Percentiles rank a stretch among this genome's conserved stretches.
These are phyloP conservation scores for Paradoxurus hermaphroditus DNA, from an alignment of 2,113 vertebrate genomes.

Conservation along the genomic window DNA sequence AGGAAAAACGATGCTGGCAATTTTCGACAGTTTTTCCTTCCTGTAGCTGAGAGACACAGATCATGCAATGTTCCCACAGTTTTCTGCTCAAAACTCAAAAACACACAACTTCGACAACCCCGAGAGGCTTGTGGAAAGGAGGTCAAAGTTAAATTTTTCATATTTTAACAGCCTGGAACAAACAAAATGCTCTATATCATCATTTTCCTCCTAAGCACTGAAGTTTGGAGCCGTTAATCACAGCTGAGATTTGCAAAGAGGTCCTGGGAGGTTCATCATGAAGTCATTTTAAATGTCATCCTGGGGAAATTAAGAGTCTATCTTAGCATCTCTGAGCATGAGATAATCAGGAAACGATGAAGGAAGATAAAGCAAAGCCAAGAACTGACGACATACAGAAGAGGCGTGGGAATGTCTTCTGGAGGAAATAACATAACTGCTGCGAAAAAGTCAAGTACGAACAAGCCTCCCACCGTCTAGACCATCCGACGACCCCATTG, in stretches of 20 bases:
- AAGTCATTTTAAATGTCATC: neutral
- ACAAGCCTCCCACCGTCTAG: neutral
- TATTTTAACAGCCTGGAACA: neutral
- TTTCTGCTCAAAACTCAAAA: neutral
- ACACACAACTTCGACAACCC: neutral
- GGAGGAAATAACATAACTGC: neutral
- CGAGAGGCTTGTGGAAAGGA: neutral
- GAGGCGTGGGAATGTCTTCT: neutral
- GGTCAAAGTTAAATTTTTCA: neutral
- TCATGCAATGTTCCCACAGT: neutral
- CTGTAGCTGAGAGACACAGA: neutral
- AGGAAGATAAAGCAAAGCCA: neutral
- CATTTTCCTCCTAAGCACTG: neutral
- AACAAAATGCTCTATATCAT: neutral
- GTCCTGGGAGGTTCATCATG: neutral
- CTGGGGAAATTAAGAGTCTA: neutral
- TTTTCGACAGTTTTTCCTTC: neutral
- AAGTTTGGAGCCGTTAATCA: neutral
- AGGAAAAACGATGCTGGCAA: neutral
- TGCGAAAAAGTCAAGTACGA: neutral
- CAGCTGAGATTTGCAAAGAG: neutral
- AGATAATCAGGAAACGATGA: neutral
- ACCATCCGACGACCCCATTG: rapidly evolving
- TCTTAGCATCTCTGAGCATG: neutral
- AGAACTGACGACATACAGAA: neutral